Conservation (phyloP, 2,797 vertebrate genomes). For the Botia kubotai region DNA sequence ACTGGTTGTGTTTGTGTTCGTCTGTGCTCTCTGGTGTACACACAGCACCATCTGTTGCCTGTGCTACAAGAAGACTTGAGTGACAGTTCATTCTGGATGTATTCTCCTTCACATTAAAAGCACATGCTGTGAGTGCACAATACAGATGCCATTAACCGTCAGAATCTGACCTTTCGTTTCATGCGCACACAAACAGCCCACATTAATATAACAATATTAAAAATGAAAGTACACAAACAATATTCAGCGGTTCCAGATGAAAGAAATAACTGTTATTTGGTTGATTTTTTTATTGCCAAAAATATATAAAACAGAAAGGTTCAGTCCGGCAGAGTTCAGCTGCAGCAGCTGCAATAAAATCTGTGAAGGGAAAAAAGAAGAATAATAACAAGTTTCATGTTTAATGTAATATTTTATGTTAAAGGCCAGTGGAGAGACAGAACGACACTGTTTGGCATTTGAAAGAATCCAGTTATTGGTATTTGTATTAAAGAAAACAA, state of each 20-base stretch:
- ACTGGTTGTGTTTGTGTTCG: conserved; percentile 52
- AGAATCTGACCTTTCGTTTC: conserved; percentile 16
- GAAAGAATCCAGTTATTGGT: neutral
- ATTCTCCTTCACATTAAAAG: conserved; percentile 55
- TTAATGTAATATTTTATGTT: neutral
- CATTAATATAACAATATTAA: conserved; percentile 20
- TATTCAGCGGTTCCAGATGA: neutral
- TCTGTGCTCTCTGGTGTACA: conserved; percentile 61
- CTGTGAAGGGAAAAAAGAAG: neutral
- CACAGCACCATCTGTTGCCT: conserved; percentile 76
- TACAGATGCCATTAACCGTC: conserved; percentile 40
- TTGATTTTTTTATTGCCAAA: conserved; percentile 35
- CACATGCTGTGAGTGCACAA: neutral
- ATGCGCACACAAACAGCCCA: conserved; percentile 15
- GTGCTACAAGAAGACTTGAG: conserved; percentile 60
- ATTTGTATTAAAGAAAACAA: neutral
- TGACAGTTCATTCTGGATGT: conserved; percentile 68
- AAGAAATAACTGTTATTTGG: conserved; percentile 7
- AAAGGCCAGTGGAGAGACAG: neutral
- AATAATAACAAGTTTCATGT: conserved; percentile 3
- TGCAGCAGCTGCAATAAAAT: conserved; percentile 68
- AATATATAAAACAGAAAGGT: neutral
- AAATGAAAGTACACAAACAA: neutral
- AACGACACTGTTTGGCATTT: conserved; percentile 7
- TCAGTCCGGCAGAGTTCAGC: conserved; percentile 39